Percentiles rank a stretch among this genome's conserved stretches.
phyloP scores from a whole-genome alignment of 2,888 invertebrate species.

The Liposcelis brunnea region DNA sequence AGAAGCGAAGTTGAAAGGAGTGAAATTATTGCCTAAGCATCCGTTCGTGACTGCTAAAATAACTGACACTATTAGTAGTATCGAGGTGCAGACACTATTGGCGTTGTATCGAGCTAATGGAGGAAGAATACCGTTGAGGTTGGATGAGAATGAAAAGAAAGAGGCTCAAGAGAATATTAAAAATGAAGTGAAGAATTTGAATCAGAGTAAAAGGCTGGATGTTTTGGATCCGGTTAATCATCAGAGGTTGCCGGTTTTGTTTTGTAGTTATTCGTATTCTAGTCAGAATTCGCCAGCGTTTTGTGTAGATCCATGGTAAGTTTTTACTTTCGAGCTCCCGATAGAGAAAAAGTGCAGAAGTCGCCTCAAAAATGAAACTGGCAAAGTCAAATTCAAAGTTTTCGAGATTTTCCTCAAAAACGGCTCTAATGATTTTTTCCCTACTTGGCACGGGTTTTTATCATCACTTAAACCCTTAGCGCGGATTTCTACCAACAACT shows the following conservation, averaged over 20 bases:
- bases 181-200: constrained; percentile 21
- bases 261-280: constrained; percentile 67
- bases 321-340: too few species aligned
- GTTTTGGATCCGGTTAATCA: constrained; percentile 65
- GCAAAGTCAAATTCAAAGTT: too few species aligned
- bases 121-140: constrained; percentile 32
- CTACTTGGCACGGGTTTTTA: too few species aligned
- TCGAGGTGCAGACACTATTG: constrained; percentile 49
- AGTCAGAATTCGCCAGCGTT: constrained; percentile 68
- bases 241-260: constrained; percentile 72
- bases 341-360: too few species aligned
- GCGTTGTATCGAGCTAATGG: constrained; percentile 81
- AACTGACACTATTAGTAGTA: constrained; percentile 41
- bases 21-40: constrained; percentile 40
- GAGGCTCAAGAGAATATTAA: constrained; percentile 16
- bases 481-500: too few species aligned
- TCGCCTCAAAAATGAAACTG: too few species aligned
- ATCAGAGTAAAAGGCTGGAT: constrained; percentile 29
- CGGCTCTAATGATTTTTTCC: too few species aligned
- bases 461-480: too few species aligned
- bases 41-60: constrained; percentile 56
- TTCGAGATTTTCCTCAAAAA: too few species aligned
- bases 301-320: constrained; percentile 76
- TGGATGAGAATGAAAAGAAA: constrained; percentile 2
- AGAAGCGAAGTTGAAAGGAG: constrained; percentile 7